phyloP scores from a whole-genome alignment of 2,888 invertebrate species.

The Cryptocephalus moraei region DNA sequence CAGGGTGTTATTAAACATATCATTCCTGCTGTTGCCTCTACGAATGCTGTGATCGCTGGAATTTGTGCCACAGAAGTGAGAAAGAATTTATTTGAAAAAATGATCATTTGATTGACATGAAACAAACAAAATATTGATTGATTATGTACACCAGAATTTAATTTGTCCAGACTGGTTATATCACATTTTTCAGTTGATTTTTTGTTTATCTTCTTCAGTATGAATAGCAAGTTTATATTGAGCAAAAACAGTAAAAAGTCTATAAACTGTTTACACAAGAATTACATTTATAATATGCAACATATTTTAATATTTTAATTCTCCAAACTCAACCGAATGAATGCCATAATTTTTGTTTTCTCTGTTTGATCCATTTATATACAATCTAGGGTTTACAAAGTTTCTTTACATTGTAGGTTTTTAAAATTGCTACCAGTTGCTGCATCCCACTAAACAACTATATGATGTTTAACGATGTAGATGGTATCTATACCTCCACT shows the following conservation, averaged over 20 bases:
- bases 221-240: too few relatives aligned
- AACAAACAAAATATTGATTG: too few relatives aligned
- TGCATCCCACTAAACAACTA: slow-evolving; percentile 88
- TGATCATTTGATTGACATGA: too few relatives aligned
- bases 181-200: too few relatives aligned
- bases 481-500: slow-evolving; percentile 93
- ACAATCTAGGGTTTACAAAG: not conserved
- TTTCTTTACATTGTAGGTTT: slow-evolving; percentile 48
- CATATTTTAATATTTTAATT: not conserved
- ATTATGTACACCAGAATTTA: too few relatives aligned
- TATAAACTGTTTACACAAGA: too few relatives aligned
- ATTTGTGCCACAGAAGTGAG: slow-evolving; percentile 82
- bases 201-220: too few relatives aligned
- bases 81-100: not conserved
- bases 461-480: slow-evolving; percentile 90
- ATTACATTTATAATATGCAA: not conserved
- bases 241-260: too few relatives aligned
- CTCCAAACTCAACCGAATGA: too few relatives aligned
- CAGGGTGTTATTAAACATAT: slow-evolving; percentile 97
- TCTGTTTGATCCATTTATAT: too few relatives aligned
- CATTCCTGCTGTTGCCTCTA: slow-evolving; percentile 98
- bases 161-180: too few relatives aligned
- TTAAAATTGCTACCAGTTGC: slow-evolving; percentile 91
- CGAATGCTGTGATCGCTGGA: slow-evolving; percentile 97
- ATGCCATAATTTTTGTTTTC: too few relatives aligned